A percentile compares a stretch with the other conserved stretches of the same genome.
Conservation (phyloP, 2,888 invertebrate species). For the Lasioglossum pauxillum region DNA sequence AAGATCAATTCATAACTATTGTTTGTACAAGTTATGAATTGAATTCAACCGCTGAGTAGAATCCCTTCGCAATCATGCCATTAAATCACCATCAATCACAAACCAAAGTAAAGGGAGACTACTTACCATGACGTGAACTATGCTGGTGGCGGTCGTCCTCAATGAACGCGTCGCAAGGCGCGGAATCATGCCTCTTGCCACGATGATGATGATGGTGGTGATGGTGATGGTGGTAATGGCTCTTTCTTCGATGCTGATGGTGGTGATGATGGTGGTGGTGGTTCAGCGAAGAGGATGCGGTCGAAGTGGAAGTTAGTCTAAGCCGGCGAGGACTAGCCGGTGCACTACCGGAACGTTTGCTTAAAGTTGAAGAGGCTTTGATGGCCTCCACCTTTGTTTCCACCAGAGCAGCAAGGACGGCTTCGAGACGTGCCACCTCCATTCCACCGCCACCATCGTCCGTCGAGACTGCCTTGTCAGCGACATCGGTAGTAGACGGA, state of each 20-base stretch:
- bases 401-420: conserved; percentile 89
- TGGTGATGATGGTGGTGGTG: conserved; percentile 78
- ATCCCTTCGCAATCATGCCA: background rate
- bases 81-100: background rate
- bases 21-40: background rate
- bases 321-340: conserved; percentile 84
- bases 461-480: conserved; percentile 90
- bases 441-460: conserved; percentile 85
- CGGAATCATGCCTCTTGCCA: conserved; percentile 80
- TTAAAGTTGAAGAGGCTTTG: conserved; percentile 84
- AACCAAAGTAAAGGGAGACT: background rate
- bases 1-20: too few species aligned
- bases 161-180: conserved; percentile 79
- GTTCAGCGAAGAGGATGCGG: conserved; percentile 83
- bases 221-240: conserved; percentile 68
- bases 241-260: conserved; percentile 70
- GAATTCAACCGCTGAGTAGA: background rate
- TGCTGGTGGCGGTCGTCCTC: conserved; percentile 72
- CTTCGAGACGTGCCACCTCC: conserved; percentile 89
- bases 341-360: conserved; percentile 85
- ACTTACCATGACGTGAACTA: conserved; percentile 72
- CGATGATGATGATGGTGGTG: conserved; percentile 74
- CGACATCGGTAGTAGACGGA: conserved; percentile 84
- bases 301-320: conserved; percentile 84
- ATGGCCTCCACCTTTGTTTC: conserved; percentile 90